Base-by-base conservation (phyloP, 37 sponge, comb jelly and placozoan genomes). In the Chondrosia reniformis region DNA sequence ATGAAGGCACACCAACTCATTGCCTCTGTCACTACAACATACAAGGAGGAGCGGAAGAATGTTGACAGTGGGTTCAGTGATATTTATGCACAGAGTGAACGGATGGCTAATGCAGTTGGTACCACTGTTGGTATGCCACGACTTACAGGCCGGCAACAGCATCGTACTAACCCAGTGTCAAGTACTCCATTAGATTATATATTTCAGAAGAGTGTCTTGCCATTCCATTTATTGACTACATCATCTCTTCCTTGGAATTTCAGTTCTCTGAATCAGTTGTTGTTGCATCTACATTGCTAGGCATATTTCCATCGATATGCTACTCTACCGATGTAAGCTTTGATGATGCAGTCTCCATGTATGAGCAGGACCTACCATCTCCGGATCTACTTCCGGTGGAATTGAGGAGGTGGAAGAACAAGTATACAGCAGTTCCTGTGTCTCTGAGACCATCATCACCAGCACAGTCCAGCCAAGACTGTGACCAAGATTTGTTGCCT, bases 181-280 rank as follows among this genome's bases (percentile, higher is more conserved):
- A n/a, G n/a, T n/a, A n/a, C n/a, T n/a, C n/a, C n/a, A n/a, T n/a
- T n/a, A n/a, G n/a, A n/a, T n/a, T n/a, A n/a, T n/a, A n/a, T n/a
- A n/a, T 83, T 42, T 66, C 54, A 75, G 59, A 45, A 22, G 59
- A 80, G 72, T 40, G 61, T 71, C n/a, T 75, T 22, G 83, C 83
- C 34, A 76, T 83, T 6, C 83, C 83, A 42, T 83, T 83, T 30
- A 30, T 84, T 5, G 83, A 82, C 31, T 76, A 82, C 52, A 74
- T 82, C 28, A 74, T 82, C 17, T 3, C 2, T 12, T 1, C 10
- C 46, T 34, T 82, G 22, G 83, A 82, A 2, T 4, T 40, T 9
- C 75, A 59, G 25, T 82, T 82, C 54, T 74, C 83, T 12, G 32
- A 45, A 39, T 3, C 21, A 33, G 63, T 64, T 30, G 61, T 13